Percentiles rank a stretch among this genome's conserved stretches.
These are phyloP conservation scores for Strigamia crassipes DNA, from an alignment of 2,888 invertebrate species.

Conservation along the genomic window DNA sequence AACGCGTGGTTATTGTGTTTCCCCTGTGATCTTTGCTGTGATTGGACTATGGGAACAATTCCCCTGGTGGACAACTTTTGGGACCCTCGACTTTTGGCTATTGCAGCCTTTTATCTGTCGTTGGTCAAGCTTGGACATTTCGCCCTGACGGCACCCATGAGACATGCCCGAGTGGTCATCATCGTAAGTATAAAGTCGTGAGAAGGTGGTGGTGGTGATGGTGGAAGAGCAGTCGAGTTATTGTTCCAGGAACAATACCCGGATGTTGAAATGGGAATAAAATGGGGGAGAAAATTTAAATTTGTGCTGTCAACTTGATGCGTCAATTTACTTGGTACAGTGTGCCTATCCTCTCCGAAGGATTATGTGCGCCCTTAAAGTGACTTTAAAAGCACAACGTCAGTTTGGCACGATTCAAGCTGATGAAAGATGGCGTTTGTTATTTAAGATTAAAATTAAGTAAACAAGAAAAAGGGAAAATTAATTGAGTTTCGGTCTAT, in stretches of 20 bases:
- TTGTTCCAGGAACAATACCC: constrained; percentile 38
- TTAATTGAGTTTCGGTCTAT: neutral
- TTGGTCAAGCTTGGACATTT: constrained; percentile 54
- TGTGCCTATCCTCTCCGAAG: neutral
- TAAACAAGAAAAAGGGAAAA: neutral
- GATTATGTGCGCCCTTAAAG: constrained; percentile 37
- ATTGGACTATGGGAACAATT: constrained; percentile 98
- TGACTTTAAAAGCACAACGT: constrained; percentile 13
- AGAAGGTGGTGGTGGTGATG: constrained; percentile 20
- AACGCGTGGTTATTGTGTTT: constrained; percentile 88
- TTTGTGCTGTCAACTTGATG: constrained; percentile 40
- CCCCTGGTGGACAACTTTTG: constrained; percentile 78
- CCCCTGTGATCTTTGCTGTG: constrained; percentile 90
- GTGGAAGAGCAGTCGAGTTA: constrained; percentile 10
- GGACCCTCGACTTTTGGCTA: constrained; percentile 81
- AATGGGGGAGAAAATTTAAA: constrained; percentile 38
- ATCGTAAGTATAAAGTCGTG: constrained; percentile 53
- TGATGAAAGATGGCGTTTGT: neutral
- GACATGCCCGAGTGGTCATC: constrained; percentile 47
- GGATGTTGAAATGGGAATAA: constrained; percentile 35
- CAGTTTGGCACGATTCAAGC: neutral
- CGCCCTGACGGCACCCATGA: constrained; percentile 46
- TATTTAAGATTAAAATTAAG: neutral
- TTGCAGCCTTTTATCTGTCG: constrained; percentile 70
- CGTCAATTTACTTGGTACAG: constrained; percentile 3